A percentile compares a stretch with the other conserved stretches of the same genome.
Conservation (phyloP, 1,140 invertebrate genomes). For the Ceratitis capitata region DNA sequence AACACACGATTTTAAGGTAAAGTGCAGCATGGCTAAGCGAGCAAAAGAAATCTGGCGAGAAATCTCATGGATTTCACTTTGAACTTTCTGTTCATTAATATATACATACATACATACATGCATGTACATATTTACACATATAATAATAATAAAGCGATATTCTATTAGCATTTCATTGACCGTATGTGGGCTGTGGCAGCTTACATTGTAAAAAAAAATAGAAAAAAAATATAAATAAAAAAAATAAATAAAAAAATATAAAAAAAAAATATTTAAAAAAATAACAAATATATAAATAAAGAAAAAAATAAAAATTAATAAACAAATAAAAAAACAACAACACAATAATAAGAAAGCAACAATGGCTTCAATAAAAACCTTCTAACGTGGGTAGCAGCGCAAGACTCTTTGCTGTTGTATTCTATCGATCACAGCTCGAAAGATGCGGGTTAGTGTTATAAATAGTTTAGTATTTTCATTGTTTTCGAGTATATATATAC, state of each 20-base stretch:
- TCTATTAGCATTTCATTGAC: not conserved
- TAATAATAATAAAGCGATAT: constrained; percentile 4
- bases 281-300: no score
- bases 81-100: constrained; percentile 21
- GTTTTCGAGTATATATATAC: not conserved
- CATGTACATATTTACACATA: no score
- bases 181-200: not conserved
- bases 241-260: not conserved
- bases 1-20: not conserved
- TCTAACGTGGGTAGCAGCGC: not conserved
- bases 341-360: not conserved
- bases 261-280: no score
- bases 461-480: no score
- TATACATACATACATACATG: no score
- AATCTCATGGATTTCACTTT: constrained; percentile 14
- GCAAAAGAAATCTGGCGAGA: not conserved
- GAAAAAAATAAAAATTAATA: not conserved
- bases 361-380: not conserved
- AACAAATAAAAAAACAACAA: not conserved
- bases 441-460: not conserved
- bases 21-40: not conserved
- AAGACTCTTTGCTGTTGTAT: not conserved
- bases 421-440: not conserved
- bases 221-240: no score
- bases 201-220: not conserved